A percentile compares a stretch with the other conserved stretches of the same genome.
Evolutionary conservation across 2,888 invertebrate species (phyloP).

Genomic region (Tetragonisca angustula): DNA sequence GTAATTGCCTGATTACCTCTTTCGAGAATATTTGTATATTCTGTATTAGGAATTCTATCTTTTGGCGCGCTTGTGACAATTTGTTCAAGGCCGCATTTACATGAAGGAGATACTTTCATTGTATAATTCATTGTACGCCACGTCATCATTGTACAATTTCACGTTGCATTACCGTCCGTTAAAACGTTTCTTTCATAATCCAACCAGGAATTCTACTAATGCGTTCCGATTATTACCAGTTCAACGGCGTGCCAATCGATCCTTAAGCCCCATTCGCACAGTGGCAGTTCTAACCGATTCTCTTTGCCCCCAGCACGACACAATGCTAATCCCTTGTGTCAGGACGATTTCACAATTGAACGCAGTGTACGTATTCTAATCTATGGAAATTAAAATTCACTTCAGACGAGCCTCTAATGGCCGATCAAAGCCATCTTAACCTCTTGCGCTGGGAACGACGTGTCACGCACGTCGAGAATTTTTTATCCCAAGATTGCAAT

Average conservation of each 20-base stretch:
- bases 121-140: neutral
- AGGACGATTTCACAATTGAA: too few species aligned
- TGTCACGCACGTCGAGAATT: too few species aligned
- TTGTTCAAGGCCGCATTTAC: neutral
- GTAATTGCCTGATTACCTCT: neutral
- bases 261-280: neutral
- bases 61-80: neutral
- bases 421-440: too few species aligned
- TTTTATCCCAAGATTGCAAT: too few species aligned
- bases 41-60: neutral
- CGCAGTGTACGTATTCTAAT: neutral
- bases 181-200: neutral
- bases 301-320: too few species aligned
- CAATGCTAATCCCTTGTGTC: too few species aligned
- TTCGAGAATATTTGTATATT: neutral
- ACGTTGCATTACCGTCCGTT: too few species aligned
- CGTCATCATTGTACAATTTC: neutral
- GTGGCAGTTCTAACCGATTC: neutral
- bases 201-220: neutral
- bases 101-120: neutral
- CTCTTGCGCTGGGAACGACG: too few species aligned
- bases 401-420: neutral
- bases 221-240: neutral
- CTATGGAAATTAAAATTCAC: neutral
- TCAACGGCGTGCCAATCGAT: neutral